Percentiles rank a stretch among this genome's conserved stretches.
These are phyloP conservation scores for Fistularia tabacaria DNA, from an alignment of 2,797 vertebrate genomes.

Conservation along the genomic window DNA sequence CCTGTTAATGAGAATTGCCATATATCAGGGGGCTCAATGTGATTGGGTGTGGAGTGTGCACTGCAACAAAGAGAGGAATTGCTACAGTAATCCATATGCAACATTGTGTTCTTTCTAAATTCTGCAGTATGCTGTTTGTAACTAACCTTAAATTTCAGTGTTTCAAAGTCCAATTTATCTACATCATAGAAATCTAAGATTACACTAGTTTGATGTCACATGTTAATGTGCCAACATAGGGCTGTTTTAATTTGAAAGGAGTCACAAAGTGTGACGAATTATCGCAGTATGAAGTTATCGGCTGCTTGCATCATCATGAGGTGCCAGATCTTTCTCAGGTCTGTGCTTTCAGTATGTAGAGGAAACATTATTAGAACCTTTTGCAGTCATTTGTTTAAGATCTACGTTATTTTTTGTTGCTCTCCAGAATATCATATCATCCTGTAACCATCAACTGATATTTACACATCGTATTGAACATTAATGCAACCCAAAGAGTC, in stretches of 20 bases:
- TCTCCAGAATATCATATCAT: no score
- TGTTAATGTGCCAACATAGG: conserved; percentile 30
- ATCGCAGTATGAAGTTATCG: conserved; percentile 63
- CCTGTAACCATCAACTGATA: no score
- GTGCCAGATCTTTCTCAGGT: conserved; percentile 44
- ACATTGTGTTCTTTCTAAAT: not conserved
- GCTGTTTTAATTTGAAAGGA: conserved; percentile 66
- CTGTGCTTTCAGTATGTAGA: conserved; percentile 37
- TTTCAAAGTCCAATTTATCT: conserved; percentile 1
- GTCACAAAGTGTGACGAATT: conserved; percentile 81
- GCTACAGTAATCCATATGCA: not conserved
- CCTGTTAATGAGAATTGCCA: no score
- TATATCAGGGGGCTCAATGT: not conserved
- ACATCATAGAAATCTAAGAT: conserved; percentile 4
- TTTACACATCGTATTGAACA: no score
- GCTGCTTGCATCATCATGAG: conserved; percentile 61
- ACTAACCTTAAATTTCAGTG: conserved; percentile 1
- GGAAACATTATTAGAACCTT: conserved; percentile 9
- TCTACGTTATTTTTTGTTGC: no score
- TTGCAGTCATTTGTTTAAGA: no score
- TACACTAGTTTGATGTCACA: conserved; percentile 16
- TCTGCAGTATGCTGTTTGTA: not conserved
- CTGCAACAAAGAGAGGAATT: not conserved
- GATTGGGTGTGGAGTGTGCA: not conserved
- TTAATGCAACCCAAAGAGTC: no score